phyloP scores from a whole-genome alignment of 1,140 invertebrate species.

The Brachionus angularis region DNA sequence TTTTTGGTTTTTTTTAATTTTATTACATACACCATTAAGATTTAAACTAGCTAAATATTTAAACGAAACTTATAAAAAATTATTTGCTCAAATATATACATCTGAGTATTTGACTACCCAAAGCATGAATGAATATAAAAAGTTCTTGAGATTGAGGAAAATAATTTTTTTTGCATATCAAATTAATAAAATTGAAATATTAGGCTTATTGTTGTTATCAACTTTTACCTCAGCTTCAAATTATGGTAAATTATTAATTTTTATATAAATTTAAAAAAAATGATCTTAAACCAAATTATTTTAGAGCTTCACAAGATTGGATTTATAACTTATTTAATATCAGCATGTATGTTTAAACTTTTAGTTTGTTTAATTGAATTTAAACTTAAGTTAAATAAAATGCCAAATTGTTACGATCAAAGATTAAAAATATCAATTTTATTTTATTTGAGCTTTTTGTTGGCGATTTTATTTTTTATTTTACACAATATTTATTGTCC shows the following conservation, averaged over 20 bases:
- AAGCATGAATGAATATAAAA: neutral
- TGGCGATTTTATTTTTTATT: neutral
- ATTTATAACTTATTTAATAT: too few relatives aligned
- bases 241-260: neutral
- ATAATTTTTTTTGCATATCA: neutral
- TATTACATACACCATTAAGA: constrained; percentile 16
- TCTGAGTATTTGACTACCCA: neutral
- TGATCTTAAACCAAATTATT: neutral
- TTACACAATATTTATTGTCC: neutral
- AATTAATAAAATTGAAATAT: constrained; percentile 6
- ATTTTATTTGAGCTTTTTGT: neutral
- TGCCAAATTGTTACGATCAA: too few relatives aligned
- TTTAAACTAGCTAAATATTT: neutral
- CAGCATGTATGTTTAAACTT: too few relatives aligned
- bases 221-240: neutral
- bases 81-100: neutral
- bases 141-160: neutral
- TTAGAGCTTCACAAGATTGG: too few relatives aligned
- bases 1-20: neutral
- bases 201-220: neutral
- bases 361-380: too few relatives aligned
- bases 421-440: neutral
- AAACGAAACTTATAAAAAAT: constrained; percentile 8
- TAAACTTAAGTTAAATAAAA: too few relatives aligned
- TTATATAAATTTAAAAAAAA: too few relatives aligned